Conservation (phyloP, 2,888 invertebrate species). For the Temnothorax ravouxi region DNA sequence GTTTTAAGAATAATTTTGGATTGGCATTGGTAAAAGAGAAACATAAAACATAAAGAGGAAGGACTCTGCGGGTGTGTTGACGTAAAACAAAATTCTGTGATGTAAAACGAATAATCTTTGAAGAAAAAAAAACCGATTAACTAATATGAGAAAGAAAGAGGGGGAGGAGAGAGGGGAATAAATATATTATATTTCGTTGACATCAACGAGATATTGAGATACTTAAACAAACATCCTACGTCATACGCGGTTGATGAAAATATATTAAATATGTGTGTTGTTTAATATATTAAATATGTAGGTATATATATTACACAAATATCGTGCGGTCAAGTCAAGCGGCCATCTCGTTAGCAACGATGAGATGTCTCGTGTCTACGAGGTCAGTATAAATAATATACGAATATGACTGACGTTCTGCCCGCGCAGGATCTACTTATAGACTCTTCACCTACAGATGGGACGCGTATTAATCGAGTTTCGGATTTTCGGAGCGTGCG, state of each 20-base stretch:
- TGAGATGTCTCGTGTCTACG: conserved; percentile 74
- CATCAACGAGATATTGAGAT: neutral
- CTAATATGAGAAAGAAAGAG: neutral
- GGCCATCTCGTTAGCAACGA: conserved; percentile 81
- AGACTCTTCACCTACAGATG: conserved; percentile 83
- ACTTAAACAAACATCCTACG: neutral
- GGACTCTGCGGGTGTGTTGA: too few species aligned
- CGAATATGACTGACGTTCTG: conserved; percentile 83
- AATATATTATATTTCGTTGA: neutral
- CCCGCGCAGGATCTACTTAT: conserved; percentile 83
- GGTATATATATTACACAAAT: neutral
- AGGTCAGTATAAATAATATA: conserved; percentile 80
- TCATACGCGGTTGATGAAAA: neutral
- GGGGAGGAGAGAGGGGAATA: neutral
- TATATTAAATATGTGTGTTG: conserved; percentile 20
- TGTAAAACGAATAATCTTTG: neutral
- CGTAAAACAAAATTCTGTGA: too few species aligned
- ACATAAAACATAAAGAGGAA: neutral
- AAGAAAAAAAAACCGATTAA: neutral
- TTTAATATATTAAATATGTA: conserved; percentile 29
- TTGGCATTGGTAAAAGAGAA: neutral
- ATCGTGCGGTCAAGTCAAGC: neutral
- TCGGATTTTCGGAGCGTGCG: conserved; percentile 80
- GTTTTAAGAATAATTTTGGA: neutral
- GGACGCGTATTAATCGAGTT: conserved; percentile 86